Percentiles rank a stretch among this genome's conserved stretches.
phyloP scores from a whole-genome alignment of 37 sponge, comb jelly and placozoan species.

The Haliclona indistincta region DNA sequence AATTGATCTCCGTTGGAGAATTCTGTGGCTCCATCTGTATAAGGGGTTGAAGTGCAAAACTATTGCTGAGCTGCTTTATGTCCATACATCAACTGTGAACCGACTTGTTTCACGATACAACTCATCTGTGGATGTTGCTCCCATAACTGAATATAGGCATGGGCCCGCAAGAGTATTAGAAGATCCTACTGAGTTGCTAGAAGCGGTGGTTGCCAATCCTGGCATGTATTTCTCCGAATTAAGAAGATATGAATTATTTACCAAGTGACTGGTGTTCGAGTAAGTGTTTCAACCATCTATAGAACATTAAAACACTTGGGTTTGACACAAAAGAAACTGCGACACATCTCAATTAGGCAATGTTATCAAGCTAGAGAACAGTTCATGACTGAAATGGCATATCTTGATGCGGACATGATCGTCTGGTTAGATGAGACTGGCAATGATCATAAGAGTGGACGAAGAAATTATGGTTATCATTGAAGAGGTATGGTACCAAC shows the following conservation, averaged over 20 bases:
- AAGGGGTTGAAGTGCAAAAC: not conserved
- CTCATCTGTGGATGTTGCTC: constrained; percentile 14
- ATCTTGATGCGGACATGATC: constrained; percentile 13
- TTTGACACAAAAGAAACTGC: constrained; percentile 24
- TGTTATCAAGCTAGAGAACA: not conserved
- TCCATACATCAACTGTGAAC: constrained; percentile 10
- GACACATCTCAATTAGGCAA: constrained; percentile 8
- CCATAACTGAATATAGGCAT: not conserved
- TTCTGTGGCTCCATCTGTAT: no score
- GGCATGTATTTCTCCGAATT: constrained; percentile 29
- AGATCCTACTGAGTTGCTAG: constrained; percentile 5
- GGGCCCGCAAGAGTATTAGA: constrained; percentile 5
- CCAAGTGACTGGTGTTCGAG: not conserved
- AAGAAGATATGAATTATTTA: not conserved
- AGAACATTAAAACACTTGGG: constrained; percentile 9
- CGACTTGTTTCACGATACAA: not conserved
- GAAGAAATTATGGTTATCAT: constrained; percentile 30
- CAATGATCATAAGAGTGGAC: constrained; percentile 4
- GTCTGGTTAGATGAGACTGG: constrained; percentile 54
- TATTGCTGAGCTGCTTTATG: constrained; percentile 18
- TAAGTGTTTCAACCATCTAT: constrained; percentile 17
- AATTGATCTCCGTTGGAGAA: no score
- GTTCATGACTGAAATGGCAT: constrained; percentile 35
- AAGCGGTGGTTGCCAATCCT: constrained; percentile 11
- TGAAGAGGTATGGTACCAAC: constrained; percentile 28